Evolutionary conservation across 2,113 vertebrate species (phyloP), one percentile per base, ranked within the genome.

Genomic region (Rhizomys pruinosus): DNA sequence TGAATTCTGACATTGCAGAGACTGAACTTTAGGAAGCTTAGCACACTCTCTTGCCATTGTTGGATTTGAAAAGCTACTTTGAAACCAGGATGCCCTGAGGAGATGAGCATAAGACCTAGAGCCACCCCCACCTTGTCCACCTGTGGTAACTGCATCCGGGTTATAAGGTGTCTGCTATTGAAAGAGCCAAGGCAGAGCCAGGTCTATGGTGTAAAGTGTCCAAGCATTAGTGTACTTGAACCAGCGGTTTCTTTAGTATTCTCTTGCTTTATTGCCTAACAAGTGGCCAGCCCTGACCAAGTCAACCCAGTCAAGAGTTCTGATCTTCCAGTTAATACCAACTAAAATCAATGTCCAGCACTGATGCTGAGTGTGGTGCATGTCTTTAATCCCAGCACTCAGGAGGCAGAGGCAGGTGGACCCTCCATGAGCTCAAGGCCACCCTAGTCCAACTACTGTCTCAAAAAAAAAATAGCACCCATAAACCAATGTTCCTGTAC

Each of bases 1-100:
- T 63, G 68, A 85, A 64, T 78, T 64, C 39, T 87, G 64, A 63
- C 84, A 92, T 90, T 47, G 66, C 39, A 84, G 77, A 86, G 12
- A 39, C 34, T 85, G 42, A 32, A n/a, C 39, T 64, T 44, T 32
- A 74, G 57, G 47, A 92, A 59, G 47, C 52, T 86, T 79, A 55
- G 69, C 90, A 96, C 39, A 74, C 64, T 59, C 19, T 55, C 55
- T 84, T 85, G 63, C 29, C 64, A 37, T 85, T 17, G 12, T 22
- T 82, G 52, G 32, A 19, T 78, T 73, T 93, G 37, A 90, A 64
- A 87, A 71, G 73, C 69, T 78, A 6, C 71, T 73, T 52, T 64
- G 61, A 64, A 89, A 69, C 20, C 37, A 55, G 23, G 57, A 9
- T 88, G 63, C 37, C 42, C 61, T 27, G 52, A 74, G 69, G 61